phyloP scores from a whole-genome alignment of 2,797 vertebrate genomes.

The Acrocephalus scirpaceus region DNA sequence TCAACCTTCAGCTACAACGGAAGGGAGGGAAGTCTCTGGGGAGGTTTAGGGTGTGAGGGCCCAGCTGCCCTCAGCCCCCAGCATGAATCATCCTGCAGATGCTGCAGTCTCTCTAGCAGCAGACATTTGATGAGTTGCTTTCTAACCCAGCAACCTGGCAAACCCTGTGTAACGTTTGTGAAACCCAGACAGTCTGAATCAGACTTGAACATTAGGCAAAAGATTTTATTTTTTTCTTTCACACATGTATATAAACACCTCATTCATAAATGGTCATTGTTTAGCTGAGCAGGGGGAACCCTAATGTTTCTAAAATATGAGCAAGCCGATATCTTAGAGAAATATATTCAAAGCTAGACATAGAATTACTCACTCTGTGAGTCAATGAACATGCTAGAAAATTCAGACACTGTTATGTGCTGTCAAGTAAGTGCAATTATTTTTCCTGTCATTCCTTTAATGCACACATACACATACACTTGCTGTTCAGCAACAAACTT shows the following conservation, averaged over 20 bases:
- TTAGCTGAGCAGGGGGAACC: not conserved
- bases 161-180: not conserved
- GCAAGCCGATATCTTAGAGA: not conserved
- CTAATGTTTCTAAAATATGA: not conserved
- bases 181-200: not conserved
- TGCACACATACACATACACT: not conserved
- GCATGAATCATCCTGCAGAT: not conserved
- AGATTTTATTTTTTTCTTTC: not conserved
- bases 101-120: not conserved
- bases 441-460: not conserved
- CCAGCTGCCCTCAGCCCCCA: not conserved
- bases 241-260: not conserved
- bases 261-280: not conserved
- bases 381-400: not conserved
- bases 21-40: not conserved
- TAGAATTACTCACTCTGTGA: not conserved
- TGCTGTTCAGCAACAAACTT: not conserved
- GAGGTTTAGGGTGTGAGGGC: not conserved
- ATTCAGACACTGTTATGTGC: not conserved
- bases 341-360: not conserved
- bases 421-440: not conserved
- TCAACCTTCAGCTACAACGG: fast-evolving
- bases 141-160: not conserved
- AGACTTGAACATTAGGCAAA: not conserved
- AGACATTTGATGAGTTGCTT: not conserved